These are phyloP conservation scores for Fringilla coelebs DNA, from an alignment of 2,797 vertebrate genomes.

Conservation along the genomic window DNA sequence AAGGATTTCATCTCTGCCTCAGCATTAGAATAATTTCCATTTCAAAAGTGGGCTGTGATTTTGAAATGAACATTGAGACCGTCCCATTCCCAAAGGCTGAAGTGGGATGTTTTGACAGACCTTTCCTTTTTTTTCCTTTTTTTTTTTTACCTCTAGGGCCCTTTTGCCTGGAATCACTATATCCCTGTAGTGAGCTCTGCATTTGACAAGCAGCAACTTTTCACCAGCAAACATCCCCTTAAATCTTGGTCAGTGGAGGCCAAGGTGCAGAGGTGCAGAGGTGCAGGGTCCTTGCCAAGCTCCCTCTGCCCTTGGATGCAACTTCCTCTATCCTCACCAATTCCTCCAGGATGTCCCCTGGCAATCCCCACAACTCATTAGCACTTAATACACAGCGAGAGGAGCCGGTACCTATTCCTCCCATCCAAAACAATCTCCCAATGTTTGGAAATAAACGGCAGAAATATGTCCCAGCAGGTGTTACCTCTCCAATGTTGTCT, in stretches of 20 bases:
- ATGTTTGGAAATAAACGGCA: slow-evolving; percentile 63
- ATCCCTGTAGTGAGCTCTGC: not conserved
- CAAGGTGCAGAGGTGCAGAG: not conserved
- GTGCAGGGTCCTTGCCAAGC: not conserved
- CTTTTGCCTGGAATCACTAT: not conserved
- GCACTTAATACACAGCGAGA: not conserved
- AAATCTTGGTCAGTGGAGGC: not conserved
- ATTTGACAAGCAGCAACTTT: not conserved
- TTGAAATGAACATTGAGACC: slow-evolving; percentile 9
- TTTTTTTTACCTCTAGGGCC: not conserved
- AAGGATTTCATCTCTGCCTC: not conserved
- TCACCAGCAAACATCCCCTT: not conserved
- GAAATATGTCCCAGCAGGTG: slow-evolving; percentile 63
- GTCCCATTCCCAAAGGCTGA: not conserved
- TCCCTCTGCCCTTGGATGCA: not conserved
- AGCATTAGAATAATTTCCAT: slow-evolving; percentile 9
- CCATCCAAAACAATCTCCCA: not conserved
- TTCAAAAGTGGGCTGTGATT: slow-evolving; percentile 22
- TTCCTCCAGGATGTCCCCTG: not conserved
- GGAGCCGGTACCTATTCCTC: slow-evolving; percentile 15
- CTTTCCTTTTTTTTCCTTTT: not conserved
- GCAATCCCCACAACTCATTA: not conserved
- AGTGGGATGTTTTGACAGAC: not conserved
- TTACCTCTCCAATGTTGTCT: slow-evolving; percentile 60
- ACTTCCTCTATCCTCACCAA: not conserved